Conservation (phyloP, 2,113 vertebrate genomes). For the Engystomops pustulosus region DNA sequence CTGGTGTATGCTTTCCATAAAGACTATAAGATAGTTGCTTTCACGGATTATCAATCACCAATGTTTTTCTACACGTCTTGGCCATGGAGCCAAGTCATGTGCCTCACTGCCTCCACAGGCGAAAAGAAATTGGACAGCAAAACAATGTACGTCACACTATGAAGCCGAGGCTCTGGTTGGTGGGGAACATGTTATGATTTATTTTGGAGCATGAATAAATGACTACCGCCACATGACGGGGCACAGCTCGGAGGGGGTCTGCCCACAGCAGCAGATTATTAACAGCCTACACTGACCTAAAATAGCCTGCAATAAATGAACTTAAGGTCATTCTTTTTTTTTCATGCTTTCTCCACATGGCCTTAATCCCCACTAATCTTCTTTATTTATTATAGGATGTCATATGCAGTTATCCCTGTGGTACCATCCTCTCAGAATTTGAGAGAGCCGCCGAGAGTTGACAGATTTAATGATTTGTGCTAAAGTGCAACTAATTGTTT, state of each 20-base stretch:
- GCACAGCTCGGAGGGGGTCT: not conserved
- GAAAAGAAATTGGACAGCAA: not conserved
- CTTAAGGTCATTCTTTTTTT: conserved; percentile 39
- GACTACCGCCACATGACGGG: not conserved
- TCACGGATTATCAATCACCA: too few species aligned
- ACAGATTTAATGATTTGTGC: conserved; percentile 2
- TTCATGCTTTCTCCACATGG: conserved; percentile 52
- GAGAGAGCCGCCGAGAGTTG: not conserved
- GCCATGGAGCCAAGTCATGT: conserved; percentile 1
- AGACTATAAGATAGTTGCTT: too few species aligned
- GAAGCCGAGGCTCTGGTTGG: not conserved
- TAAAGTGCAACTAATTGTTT: conserved; percentile 24
- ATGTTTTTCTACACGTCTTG: too few species aligned
- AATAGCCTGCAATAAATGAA: conserved; percentile 46
- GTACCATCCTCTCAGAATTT: conserved; percentile 33
- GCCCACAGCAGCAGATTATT: conserved; percentile 6
- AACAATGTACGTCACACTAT: conserved; percentile 8
- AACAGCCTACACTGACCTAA: conserved; percentile 19
- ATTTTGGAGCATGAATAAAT: conserved; percentile 7
- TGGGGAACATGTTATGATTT: not conserved
- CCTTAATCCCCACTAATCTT: conserved; percentile 52
- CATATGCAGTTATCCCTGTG: conserved; percentile 36
- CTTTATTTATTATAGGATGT: conserved; percentile 55
- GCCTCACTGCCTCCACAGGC: not conserved
- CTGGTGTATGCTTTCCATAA: too few species aligned